A percentile compares a stretch with the other conserved stretches of the same genome.
phyloP scores from a whole-genome alignment of 2,888 invertebrate genomes.

The Nebria brevicollis region DNA sequence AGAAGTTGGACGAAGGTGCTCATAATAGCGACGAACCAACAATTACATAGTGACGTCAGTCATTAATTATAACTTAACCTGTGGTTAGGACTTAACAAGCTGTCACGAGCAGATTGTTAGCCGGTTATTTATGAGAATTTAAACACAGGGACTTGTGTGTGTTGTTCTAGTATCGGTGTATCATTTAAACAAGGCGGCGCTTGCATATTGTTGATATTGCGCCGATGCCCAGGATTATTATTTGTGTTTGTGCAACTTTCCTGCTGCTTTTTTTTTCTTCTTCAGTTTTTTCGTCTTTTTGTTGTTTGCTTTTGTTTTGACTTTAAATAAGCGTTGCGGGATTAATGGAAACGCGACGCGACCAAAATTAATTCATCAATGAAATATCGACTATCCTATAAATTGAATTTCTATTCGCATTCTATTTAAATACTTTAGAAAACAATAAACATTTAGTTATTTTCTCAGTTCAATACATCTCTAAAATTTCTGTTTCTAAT shows the following conservation, averaged over 20 bases:
- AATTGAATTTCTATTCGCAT: too few relatives aligned
- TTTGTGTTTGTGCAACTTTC: conserved; percentile 1
- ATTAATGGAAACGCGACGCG: too few relatives aligned
- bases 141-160: conserved; percentile 57
- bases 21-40: conserved; percentile 64
- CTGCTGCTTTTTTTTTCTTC: background rate
- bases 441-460: too few relatives aligned
- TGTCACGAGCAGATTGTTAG: conserved; percentile 66
- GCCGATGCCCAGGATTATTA: background rate
- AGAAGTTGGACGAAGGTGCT: conserved; percentile 47
- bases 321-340: too few relatives aligned
- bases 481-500: too few relatives aligned
- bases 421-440: too few relatives aligned
- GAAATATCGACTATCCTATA: too few relatives aligned
- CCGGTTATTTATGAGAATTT: conserved; percentile 66
- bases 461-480: too few relatives aligned
- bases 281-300: background rate
- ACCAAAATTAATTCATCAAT: too few relatives aligned
- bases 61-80: conserved; percentile 67
- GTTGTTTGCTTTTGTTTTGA: too few relatives aligned
- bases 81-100: conserved; percentile 67
- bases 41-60: conserved; percentile 65
- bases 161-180: too few relatives aligned
- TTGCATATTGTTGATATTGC: background rate
- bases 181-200: too few relatives aligned